Evolutionary conservation across 2,888 invertebrate species (phyloP).

Genomic region (Hypercompe scribonia): DNA sequence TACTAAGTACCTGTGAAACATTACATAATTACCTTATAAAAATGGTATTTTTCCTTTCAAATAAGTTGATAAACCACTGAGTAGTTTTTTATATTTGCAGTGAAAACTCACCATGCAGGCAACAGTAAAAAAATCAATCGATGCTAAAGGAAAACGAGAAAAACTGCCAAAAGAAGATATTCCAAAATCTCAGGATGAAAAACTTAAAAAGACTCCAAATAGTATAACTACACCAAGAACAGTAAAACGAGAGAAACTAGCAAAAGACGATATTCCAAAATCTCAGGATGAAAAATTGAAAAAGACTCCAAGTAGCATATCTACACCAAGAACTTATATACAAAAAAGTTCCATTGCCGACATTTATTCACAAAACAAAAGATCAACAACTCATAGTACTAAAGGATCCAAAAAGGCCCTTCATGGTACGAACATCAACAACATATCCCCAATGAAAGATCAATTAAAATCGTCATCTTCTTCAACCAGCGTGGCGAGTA

Average conservation of each 20-base stretch:
- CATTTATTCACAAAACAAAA: conserved; percentile 72
- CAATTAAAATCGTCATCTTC: conserved; percentile 71
- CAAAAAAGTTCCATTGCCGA: conserved; percentile 70
- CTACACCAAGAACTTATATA: conserved; percentile 69
- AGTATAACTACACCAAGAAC: conserved; percentile 67
- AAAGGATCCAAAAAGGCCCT: conserved; percentile 67
- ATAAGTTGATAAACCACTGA: neutral
- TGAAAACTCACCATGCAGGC: conserved; percentile 55
- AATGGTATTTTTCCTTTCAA: neutral
- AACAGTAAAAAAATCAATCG: conserved; percentile 52
- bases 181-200: conserved; percentile 62
- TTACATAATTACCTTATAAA: no score
- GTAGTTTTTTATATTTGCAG: neutral
- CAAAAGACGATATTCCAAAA: conserved; percentile 59
- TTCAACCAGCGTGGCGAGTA: conserved; percentile 57
- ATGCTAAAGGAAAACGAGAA: conserved; percentile 35
- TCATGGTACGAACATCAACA: conserved; percentile 46
- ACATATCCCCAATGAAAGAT: conserved; percentile 71
- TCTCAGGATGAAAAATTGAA: conserved; percentile 67
- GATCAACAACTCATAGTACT: conserved; percentile 35
- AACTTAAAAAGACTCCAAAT: conserved; percentile 60
- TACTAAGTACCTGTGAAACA: no score
- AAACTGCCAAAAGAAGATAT: conserved; percentile 61
- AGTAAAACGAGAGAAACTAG: conserved; percentile 43
- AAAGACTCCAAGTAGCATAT: conserved; percentile 54